Evolutionary conservation across 1,140 invertebrate species (phyloP).

Genomic region (Drosophila miranda): DNA sequence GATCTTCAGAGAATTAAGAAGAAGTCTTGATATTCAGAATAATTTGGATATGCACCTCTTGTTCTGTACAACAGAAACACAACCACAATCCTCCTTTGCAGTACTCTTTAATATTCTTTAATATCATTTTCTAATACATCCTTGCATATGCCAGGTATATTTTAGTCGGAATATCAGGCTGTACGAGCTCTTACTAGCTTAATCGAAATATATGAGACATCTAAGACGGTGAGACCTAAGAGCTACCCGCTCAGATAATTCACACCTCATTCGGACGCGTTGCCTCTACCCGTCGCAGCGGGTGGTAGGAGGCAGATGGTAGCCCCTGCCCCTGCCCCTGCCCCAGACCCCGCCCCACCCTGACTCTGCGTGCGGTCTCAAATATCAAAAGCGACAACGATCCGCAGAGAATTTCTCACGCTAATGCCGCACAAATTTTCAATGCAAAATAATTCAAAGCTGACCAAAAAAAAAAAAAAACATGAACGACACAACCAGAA

Average conservation of each 20-base stretch:
- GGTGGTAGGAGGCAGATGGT: not conserved
- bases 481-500: constrained; percentile 39
- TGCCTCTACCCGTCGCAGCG: not conserved
- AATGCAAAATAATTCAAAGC: constrained; percentile 59
- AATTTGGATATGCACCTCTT: no score
- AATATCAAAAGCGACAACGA: constrained; percentile 54
- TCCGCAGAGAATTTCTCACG: constrained; percentile 65
- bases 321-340: not conserved
- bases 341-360: not conserved
- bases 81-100: no score
- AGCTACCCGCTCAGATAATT: constrained; percentile 60
- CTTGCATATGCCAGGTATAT: no score
- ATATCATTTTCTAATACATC: no score
- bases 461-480: constrained; percentile 13
- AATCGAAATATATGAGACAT: constrained; percentile 70
- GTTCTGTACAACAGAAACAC: no score
- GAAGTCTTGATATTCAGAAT: no score
- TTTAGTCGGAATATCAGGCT: no score
- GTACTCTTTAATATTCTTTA: no score
- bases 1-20: no score
- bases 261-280: constrained; percentile 66
- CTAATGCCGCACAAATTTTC: constrained; percentile 52
- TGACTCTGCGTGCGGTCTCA: constrained; percentile 30
- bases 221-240: constrained; percentile 37
- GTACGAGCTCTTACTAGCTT: not conserved